Percentiles rank a stretch among this genome's conserved stretches.
Conservation (phyloP, 2,888 invertebrate species). For the Drosophila stalkeri region DNA sequence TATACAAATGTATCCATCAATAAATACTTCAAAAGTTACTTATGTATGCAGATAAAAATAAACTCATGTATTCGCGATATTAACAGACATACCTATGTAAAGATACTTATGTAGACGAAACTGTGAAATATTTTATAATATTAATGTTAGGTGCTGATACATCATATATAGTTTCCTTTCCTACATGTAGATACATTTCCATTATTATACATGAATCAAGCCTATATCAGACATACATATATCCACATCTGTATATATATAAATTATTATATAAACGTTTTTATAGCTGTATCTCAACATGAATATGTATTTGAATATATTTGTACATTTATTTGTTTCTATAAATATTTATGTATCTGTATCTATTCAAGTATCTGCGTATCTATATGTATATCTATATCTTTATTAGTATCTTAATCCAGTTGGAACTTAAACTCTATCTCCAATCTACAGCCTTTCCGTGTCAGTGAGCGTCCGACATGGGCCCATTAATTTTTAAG, state of each 20-base stretch:
- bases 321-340: not conserved
- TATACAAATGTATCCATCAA: not conserved
- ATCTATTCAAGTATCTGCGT: not conserved
- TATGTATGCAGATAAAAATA: too few relatives aligned
- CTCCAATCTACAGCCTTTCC: not conserved
- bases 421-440: not conserved
- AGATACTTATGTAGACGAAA: not conserved
- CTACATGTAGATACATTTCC: not conserved
- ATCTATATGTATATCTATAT: not conserved
- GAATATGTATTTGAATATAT: not conserved
- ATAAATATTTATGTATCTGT: not conserved
- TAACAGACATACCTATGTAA: too few relatives aligned
- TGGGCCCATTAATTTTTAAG: constrained; percentile 65
- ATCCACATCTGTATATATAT: not conserved
- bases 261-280: not conserved
- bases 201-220: not conserved
- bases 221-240: not conserved
- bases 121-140: not conserved
- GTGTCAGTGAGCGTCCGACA: constrained; percentile 37
- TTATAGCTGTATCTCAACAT: not conserved
- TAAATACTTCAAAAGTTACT: too few relatives aligned
- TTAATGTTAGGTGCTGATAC: not conserved
- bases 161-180: too few relatives aligned
- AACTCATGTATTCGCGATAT: too few relatives aligned
- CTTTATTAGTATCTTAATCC: not conserved